Evolutionary conservation across 2,888 invertebrate species (phyloP).

Genomic region (Boloria euphrosyne): DNA sequence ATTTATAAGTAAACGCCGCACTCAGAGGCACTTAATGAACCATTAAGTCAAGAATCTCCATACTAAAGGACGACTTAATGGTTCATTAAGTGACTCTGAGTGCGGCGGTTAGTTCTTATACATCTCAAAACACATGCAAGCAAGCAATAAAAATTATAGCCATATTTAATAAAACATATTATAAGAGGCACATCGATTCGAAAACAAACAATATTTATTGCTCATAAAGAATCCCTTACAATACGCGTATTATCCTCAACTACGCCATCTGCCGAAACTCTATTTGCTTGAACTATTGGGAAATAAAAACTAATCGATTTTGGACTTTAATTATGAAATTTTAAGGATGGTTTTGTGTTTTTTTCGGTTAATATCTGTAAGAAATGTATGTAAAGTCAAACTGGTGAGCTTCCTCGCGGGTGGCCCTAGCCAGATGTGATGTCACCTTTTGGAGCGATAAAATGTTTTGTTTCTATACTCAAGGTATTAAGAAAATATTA

Average conservation of each 20-base stretch:
- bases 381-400: conserved; percentile 59
- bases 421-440: conserved; percentile 71
- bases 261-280: conserved; percentile 69
- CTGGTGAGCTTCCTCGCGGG: conserved; percentile 62
- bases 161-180: conserved; percentile 37
- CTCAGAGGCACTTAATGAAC: no score
- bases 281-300: conserved; percentile 6
- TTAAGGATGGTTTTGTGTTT: conserved; percentile 33
- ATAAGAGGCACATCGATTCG: conserved; percentile 50
- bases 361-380: conserved; percentile 19
- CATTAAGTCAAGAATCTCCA: no score
- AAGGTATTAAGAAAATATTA: neutral
- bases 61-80: no score
- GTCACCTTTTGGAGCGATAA: conserved; percentile 55
- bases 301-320: conserved; percentile 34
- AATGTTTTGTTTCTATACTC: conserved; percentile 46
- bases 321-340: conserved; percentile 28
- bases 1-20: no score
- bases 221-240: conserved; percentile 56
- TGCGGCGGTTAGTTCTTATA: no score
- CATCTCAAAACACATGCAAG: conserved; percentile 18
- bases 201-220: conserved; percentile 61
- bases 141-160: conserved; percentile 19
- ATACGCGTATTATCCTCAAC: conserved; percentile 61
- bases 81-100: no score